A percentile compares a stretch with the other conserved stretches of the same genome.
These are phyloP conservation scores for Cyphomyrus discorhynchus DNA, from an alignment of 2,113 vertebrate genomes.

Conservation along the genomic window DNA sequence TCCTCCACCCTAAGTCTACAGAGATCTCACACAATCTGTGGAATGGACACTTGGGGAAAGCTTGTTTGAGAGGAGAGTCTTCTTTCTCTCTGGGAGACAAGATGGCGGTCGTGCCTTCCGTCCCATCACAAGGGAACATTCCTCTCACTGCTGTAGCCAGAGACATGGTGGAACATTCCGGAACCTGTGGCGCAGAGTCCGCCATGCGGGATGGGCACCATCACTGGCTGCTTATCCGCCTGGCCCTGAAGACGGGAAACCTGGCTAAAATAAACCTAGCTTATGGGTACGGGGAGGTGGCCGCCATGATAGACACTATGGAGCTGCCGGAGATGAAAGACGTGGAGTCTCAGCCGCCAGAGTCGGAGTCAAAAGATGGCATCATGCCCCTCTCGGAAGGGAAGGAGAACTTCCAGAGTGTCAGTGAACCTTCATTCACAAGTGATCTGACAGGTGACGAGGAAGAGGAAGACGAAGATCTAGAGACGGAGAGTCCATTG, in stretches of 20 bases:
- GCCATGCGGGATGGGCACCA: constrained; percentile 60
- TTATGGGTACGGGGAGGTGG: constrained; percentile 60
- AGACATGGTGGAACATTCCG: constrained; percentile 43
- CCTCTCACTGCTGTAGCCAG: constrained; percentile 28
- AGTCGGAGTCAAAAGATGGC: not conserved
- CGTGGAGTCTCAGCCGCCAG: not conserved
- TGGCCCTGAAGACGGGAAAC: constrained; percentile 75
- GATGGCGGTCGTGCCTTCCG: constrained; percentile 25
- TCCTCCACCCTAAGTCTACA: constrained; percentile 74
- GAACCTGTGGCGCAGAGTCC: constrained; percentile 46
- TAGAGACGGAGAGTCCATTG: constrained; percentile 2
- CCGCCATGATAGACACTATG: constrained; percentile 54
- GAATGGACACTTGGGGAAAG: constrained; percentile 38
- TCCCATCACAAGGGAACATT: constrained; percentile 49
- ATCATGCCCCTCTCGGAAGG: not conserved
- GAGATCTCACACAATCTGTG: constrained; percentile 65
- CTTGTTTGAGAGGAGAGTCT: constrained; percentile 31
- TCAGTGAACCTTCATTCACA: not conserved
- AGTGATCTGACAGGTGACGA: not conserved
- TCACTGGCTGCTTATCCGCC: constrained; percentile 73
- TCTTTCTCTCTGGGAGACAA: constrained; percentile 41
- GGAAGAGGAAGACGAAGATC: not conserved
- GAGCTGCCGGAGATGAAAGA: constrained; percentile 26
- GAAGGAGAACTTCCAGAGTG: constrained; percentile 6
- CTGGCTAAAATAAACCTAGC: constrained; percentile 53